Evolutionary conservation across 2,113 vertebrate species (phyloP).

Genomic region (Beaufortia kweichowensis): DNA sequence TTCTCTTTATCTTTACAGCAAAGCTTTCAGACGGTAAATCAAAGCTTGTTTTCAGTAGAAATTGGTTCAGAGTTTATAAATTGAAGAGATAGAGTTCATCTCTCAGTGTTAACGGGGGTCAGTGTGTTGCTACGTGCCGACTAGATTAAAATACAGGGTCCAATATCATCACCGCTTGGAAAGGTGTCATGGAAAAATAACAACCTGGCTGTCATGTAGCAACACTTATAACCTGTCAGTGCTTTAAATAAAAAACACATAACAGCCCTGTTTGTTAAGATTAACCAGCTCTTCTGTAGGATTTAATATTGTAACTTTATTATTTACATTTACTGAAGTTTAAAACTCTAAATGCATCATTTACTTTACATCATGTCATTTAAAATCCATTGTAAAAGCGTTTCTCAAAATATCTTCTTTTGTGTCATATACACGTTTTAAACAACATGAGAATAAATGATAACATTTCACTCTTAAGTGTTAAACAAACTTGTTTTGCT

Average conservation of each 20-base stretch:
- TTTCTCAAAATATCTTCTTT: too few species aligned
- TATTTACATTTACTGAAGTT: too few species aligned
- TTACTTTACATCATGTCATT: too few species aligned
- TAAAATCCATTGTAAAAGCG: too few species aligned
- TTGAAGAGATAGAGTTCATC: constrained; percentile 27
- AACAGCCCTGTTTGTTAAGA: background rate
- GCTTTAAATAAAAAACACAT: background rate
- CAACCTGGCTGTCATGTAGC: constrained; percentile 11
- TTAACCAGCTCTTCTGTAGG: too few species aligned
- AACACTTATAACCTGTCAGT: background rate
- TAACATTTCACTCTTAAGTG: too few species aligned
- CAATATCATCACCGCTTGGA: constrained; percentile 6
- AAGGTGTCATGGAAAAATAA: background rate
- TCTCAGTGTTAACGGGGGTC: constrained; percentile 18
- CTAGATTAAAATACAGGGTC: constrained; percentile 5
- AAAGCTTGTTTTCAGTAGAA: background rate
- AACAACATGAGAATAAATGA: too few species aligned
- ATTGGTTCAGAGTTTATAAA: background rate
- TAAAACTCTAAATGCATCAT: too few species aligned
- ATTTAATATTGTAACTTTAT: too few species aligned
- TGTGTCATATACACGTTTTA: too few species aligned
- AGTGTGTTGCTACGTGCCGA: background rate
- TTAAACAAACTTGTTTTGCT: too few species aligned
- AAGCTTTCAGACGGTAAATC: constrained; percentile 28
- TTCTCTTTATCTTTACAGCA: constrained; percentile 5